Evolutionary conservation across 2,888 invertebrate genomes (phyloP).

Genomic region (Gonocerus acuteangulatus): DNA sequence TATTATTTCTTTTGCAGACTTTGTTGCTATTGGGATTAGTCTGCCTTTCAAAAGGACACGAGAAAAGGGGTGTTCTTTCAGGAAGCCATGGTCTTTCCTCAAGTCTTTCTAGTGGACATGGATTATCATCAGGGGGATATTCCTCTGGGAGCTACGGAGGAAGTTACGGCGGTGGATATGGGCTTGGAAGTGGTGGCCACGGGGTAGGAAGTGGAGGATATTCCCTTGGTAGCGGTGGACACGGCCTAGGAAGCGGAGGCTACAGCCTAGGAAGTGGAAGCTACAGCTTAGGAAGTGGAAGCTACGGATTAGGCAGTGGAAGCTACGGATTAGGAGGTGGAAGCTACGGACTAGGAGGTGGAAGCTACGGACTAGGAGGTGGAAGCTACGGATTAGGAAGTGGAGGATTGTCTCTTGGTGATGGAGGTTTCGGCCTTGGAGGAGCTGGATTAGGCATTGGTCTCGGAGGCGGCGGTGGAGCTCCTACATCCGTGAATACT

Average conservation of each 20-base stretch:
- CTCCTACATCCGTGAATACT: conserved; percentile 24
- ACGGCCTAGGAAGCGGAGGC: background rate
- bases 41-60: no score
- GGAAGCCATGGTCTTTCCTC: background rate
- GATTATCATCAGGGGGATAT: background rate
- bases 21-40: no score
- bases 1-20: no score
- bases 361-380: background rate
- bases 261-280: background rate
- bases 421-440: background rate
- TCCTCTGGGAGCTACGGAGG: background rate
- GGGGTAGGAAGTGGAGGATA: background rate
- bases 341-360: background rate
- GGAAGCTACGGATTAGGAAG: conserved; percentile 5
- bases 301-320: background rate
- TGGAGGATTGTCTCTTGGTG: background rate
- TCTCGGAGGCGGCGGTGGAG: background rate
- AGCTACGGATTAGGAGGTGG: background rate
- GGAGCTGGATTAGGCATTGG: background rate
- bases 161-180: conserved; percentile 7
- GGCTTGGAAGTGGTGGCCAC: background rate
- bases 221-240: background rate
- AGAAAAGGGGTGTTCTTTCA: no score
- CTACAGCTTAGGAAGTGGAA: background rate
- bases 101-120: background rate